Conservation (phyloP, 1,140 invertebrate species). For the Zophobas atratus region DNA sequence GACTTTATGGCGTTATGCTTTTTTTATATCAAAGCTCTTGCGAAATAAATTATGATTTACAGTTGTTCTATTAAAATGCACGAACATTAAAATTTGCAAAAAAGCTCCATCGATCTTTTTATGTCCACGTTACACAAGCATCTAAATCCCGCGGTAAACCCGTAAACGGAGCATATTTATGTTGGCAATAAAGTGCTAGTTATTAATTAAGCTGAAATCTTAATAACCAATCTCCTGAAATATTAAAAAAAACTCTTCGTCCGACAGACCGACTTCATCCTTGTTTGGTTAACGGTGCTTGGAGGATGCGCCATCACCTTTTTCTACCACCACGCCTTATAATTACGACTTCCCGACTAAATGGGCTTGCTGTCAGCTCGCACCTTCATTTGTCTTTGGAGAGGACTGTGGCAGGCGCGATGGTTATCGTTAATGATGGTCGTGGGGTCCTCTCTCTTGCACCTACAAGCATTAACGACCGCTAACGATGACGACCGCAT, state of each 20-base stretch:
- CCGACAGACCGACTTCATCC: constrained; percentile 34
- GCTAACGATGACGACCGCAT: constrained; percentile 32
- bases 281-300: constrained; percentile 62
- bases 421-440: constrained; percentile 65
- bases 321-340: constrained; percentile 65
- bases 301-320: constrained; percentile 47
- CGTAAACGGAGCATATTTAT: constrained; percentile 21
- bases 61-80: too few species aligned
- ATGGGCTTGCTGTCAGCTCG: constrained; percentile 66
- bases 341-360: constrained; percentile 68
- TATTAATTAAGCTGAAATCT: constrained; percentile 47
- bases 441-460: constrained; percentile 51
- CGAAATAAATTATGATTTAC: too few species aligned
- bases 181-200: constrained; percentile 28
- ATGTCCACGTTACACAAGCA: background rate
- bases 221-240: constrained; percentile 46
- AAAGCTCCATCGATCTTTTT: background rate
- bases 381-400: constrained; percentile 67
- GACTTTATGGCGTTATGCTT: too few species aligned
- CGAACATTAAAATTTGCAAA: too few species aligned
- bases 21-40: too few species aligned
- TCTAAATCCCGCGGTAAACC: background rate
- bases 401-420: constrained; percentile 63
- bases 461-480: constrained; percentile 41
- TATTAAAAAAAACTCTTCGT: constrained; percentile 22